Conservation (phyloP, 2,888 invertebrate genomes). For the Cinara cedri region DNA sequence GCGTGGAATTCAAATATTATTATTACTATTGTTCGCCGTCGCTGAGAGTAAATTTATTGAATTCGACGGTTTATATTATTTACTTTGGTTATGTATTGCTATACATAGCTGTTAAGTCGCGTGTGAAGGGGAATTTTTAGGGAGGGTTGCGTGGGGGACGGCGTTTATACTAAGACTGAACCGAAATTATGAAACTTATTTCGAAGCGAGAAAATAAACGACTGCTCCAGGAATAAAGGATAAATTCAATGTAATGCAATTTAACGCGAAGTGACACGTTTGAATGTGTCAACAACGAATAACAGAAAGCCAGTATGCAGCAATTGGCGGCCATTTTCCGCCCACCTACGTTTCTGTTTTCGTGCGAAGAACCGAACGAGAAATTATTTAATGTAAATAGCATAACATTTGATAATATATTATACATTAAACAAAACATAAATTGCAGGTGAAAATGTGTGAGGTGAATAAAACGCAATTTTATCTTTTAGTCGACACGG, state of each 20-base stretch:
- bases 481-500: neutral
- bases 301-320: no score
- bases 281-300: neutral
- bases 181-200: neutral
- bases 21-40: neutral
- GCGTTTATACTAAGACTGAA: no score
- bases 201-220: neutral
- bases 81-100: neutral
- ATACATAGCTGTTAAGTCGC: no score
- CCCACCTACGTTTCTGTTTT: no score
- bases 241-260: neutral
- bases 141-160: no score
- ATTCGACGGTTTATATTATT: neutral
- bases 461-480: neutral
- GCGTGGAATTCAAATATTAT: neutral
- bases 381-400: neutral
- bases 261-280: neutral
- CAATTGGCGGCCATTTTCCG: no score
- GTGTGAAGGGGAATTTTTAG: no score
- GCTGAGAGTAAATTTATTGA: neutral
- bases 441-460: neutral
- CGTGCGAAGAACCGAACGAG: neutral
- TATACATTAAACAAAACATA: no score
- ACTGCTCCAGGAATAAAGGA: no score
- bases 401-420: no score